Evolutionary conservation across 35 echinoderm and acorn worm species (phyloP).

Genomic region (Apostichopus japonicus): DNA sequence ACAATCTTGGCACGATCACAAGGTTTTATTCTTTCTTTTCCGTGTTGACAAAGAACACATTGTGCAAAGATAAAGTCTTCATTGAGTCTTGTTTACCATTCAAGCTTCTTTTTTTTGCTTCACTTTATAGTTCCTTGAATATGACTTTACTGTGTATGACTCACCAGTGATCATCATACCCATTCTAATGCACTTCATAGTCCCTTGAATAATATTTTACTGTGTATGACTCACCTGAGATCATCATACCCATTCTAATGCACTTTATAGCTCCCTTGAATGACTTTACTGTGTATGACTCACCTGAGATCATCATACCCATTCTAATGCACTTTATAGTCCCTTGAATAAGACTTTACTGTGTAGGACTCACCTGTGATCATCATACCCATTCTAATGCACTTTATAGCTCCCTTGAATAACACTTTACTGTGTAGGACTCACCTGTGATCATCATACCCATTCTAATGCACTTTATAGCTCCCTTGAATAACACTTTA

Average conservation of each 20-base stretch:
- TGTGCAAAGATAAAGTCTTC: too few species aligned
- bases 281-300: background rate
- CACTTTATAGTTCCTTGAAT: constrained; percentile 23
- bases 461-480: constrained; percentile 50
- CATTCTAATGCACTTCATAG: constrained; percentile 22
- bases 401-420: constrained; percentile 33
- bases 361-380: constrained; percentile 12
- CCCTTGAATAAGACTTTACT: too few species aligned
- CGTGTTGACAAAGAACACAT: too few species aligned
- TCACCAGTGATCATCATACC: constrained; percentile 48
- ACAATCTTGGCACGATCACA: too few species aligned
- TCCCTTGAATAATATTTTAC: too few species aligned
- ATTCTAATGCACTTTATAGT: constrained; percentile 41
- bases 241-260: constrained; percentile 48
- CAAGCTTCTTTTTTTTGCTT: background rate
- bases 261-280: background rate
- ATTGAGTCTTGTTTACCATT: too few species aligned
- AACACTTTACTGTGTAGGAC: background rate
- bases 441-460: constrained; percentile 52
- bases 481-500: constrained; percentile 23
- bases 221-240: constrained; percentile 1
- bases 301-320: constrained; percentile 56
- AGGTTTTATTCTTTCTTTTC: too few species aligned
- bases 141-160: background rate
- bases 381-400: constrained; percentile 52